Base-by-base conservation (phyloP, 92 coral and sea anemone species). In the Porites lobata region DNA sequence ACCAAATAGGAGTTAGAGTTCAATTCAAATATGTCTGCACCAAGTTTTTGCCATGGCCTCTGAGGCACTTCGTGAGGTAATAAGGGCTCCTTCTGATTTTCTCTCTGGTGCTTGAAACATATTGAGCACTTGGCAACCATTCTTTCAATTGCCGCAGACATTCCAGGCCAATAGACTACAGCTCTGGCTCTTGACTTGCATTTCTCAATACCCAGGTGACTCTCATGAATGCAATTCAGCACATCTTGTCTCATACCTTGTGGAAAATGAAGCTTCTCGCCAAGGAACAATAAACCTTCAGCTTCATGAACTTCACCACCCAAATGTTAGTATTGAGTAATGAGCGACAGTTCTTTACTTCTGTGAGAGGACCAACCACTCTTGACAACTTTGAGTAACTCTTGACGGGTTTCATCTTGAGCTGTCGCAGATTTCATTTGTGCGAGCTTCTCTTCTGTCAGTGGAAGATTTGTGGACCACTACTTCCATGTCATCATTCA, bases 151-250 rank as follows among this genome's bases (percentile, higher is more conserved):
- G 70, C 92, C 19, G 83, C 38, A 26, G 92, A 84, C 90, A 92
- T 83, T 17, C 90, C 90, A 4, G 90, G 92, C 90, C 90, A 83
- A 72, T 83, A 88, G 51, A 92, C 81, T 8, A 75, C 85, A 13
- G 87, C 90, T 91, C 86, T 77, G 29, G 92, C 87, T 52, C 87
- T 20, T 51, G 94, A 80, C 65, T 89, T 89, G 71, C 91, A 88
- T 22, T 94, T 94, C 51, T 91, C 90, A 6, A 91, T 91, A 14
- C 96, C 96, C 20, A 91, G 87, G 81, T 94, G 96, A 52, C 93
- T 86, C 69, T 91, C 87, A 24, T 91, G 92, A 53, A 94, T 83
- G 7, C 70, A 58, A 17, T 47, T 70, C 19, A 94, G 77, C 57
- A 91, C 81, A n/a, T 88, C 88, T 52, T 52, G 57, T 9, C 57